Conservation (phyloP, 35 echinoderm and acorn worm species). For the Heliocidaris erythrogramma region DNA sequence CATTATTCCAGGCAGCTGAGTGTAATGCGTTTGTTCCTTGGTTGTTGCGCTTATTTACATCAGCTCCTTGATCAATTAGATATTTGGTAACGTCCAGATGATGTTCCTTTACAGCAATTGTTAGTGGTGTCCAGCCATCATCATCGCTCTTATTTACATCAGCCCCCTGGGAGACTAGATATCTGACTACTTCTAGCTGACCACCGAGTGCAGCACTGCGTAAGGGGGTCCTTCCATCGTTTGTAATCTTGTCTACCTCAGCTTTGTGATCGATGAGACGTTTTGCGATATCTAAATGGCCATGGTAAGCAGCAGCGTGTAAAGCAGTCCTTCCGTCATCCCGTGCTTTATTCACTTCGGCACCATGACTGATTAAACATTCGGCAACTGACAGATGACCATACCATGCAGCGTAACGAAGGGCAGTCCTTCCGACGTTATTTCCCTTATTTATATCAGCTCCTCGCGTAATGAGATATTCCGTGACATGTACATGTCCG, state of each 20-base stretch:
- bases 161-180: background rate
- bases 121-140: background rate
- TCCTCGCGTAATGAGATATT: background rate
- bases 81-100: background rate
- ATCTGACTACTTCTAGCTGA: background rate
- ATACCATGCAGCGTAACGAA: background rate
- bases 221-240: background rate
- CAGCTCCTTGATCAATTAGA: background rate
- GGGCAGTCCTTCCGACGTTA: background rate
- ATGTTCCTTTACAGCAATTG: background rate
- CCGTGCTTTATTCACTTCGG: background rate
- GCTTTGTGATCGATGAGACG: background rate
- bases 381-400: background rate
- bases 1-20: background rate
- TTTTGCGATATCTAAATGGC: background rate
- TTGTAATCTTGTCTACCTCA: background rate
- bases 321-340: background rate
- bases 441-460: background rate
- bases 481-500: background rate
- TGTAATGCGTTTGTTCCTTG: background rate
- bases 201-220: background rate
- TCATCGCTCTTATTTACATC: background rate
- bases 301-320: background rate
- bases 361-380: background rate
- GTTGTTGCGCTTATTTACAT: background rate